Conservation (phyloP, 2,888 invertebrate species). For the Octonoba sinensis region DNA sequence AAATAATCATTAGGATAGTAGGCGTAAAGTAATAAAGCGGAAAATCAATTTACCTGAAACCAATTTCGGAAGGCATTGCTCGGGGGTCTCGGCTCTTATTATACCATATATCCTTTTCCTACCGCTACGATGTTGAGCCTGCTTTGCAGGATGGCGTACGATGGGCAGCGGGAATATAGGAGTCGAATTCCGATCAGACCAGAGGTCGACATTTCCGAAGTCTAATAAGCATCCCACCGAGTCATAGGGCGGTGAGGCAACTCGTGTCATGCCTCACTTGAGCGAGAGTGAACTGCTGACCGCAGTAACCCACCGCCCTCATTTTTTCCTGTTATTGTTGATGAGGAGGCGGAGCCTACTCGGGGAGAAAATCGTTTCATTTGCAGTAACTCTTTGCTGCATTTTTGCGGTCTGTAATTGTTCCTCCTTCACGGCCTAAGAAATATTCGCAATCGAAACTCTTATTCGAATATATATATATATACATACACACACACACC, state of each 20-base stretch:
- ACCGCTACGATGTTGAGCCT: constrained; percentile 27
- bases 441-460: no score
- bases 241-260: constrained; percentile 22
- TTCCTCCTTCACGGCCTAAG: no score
- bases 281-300: no score
- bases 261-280: constrained; percentile 4
- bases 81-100: constrained; percentile 43
- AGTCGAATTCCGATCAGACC: constrained; percentile 43
- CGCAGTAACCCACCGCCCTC: no score
- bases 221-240: constrained; percentile 5
- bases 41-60: constrained; percentile 8
- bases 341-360: no score
- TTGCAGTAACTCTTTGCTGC: no score
- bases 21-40: neutral
- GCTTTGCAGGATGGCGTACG: constrained; percentile 45
- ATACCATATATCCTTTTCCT: constrained; percentile 39
- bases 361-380: no score
- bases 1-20: neutral
- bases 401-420: no score
- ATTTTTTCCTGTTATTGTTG: no score
- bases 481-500: no score
- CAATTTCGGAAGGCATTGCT: neutral
- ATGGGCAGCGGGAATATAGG: constrained; percentile 60
- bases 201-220: constrained; percentile 38
- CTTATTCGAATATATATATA: no score